Conservation (phyloP, 2,113 vertebrate species). For the Tragelaphus buxtoni region DNA sequence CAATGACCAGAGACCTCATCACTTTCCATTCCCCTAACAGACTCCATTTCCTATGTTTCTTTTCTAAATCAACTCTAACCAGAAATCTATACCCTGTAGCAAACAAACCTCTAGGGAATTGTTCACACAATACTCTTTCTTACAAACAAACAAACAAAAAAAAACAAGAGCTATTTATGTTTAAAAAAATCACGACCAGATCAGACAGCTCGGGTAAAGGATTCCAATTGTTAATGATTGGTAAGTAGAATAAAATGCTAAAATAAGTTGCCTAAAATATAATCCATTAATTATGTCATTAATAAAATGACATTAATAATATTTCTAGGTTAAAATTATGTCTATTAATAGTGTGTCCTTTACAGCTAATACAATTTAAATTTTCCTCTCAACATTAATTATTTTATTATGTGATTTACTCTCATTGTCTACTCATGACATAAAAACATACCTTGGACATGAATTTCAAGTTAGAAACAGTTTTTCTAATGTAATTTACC, state of each 20-base stretch:
- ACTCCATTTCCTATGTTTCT: not conserved
- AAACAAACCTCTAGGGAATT: not conserved
- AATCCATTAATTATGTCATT: not conserved
- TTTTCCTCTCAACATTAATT: not conserved
- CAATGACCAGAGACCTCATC: not conserved
- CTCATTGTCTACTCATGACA: not conserved
- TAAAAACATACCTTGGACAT: not conserved
- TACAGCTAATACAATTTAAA: not conserved
- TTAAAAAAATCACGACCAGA: not conserved
- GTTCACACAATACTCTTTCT: not conserved
- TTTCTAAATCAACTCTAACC: not conserved
- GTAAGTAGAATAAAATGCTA: not conserved
- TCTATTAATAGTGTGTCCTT: not conserved
- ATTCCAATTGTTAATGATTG: not conserved
- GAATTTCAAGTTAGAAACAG: not conserved
- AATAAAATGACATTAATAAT: not conserved
- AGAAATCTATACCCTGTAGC: not conserved
- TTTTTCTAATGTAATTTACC: not conserved
- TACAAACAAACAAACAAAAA: not conserved
- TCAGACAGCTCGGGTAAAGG: not conserved
- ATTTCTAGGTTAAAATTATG: not conserved
- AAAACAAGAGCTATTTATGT: not conserved
- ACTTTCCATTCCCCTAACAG: not conserved
- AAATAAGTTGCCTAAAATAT: not conserved
- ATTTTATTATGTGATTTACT: not conserved